These are phyloP conservation scores for Cotesia typhae DNA, from an alignment of 1,140 invertebrate genomes.

Conservation along the genomic window DNA sequence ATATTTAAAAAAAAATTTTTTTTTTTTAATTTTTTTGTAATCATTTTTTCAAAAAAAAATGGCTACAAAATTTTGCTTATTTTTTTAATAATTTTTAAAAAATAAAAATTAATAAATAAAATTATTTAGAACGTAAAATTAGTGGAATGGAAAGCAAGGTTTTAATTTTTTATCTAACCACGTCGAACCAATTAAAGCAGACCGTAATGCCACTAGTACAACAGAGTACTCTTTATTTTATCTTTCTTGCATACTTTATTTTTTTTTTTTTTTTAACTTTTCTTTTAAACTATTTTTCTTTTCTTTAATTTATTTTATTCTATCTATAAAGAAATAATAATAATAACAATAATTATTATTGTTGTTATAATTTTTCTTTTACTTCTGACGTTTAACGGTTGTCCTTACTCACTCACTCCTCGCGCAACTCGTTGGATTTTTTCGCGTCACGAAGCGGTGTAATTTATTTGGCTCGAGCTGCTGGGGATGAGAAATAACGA, in stretches of 20 bases:
- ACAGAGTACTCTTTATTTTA: slow-evolving; percentile 16
- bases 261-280: not conserved
- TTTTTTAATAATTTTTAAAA: no score
- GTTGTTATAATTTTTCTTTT: not conserved
- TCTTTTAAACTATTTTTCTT: slow-evolving; percentile 14
- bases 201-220: slow-evolving; percentile 40
- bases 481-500: slow-evolving; percentile 37
- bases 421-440: slow-evolving; percentile 62
- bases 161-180: slow-evolving; percentile 66
- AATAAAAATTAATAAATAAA: no score
- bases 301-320: slow-evolving; percentile 19
- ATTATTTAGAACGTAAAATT: not conserved
- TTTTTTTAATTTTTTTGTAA: no score
- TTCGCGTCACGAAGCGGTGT: slow-evolving; percentile 65
- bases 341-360: not conserved
- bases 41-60: no score
- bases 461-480: slow-evolving; percentile 64
- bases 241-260: slow-evolving; percentile 5
- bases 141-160: slow-evolving; percentile 39
- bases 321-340: not conserved
- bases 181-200: slow-evolving; percentile 65
- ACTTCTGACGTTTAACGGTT: no score
- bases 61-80: no score
- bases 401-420: slow-evolving; percentile 38
- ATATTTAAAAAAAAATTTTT: no score